Percentiles rank a stretch among this genome's conserved stretches.
phyloP scores from a whole-genome alignment of 2,797 vertebrate species.

The Falco berigora region DNA sequence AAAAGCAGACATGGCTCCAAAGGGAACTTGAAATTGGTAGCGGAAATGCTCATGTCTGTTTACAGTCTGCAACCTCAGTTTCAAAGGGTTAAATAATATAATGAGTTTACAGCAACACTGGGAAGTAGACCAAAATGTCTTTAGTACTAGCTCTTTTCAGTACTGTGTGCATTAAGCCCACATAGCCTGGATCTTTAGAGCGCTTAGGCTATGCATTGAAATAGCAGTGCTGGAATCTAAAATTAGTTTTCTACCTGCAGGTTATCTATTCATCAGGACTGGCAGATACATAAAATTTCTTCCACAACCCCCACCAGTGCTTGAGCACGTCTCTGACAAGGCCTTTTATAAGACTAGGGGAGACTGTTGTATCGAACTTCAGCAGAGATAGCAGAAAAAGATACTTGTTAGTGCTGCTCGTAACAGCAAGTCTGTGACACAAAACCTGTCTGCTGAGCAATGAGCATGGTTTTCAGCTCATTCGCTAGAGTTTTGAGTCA shows the following conservation, averaged over 20 bases:
- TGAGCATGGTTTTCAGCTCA: background rate
- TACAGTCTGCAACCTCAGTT: background rate
- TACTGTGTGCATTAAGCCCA: background rate
- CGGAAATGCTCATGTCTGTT: background rate
- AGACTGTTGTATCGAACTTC: background rate
- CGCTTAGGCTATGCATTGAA: background rate
- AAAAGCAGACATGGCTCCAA: background rate
- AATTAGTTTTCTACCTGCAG: background rate
- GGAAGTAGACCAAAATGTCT: background rate
- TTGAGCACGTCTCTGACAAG: background rate
- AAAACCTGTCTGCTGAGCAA: background rate
- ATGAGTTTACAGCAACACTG: background rate
- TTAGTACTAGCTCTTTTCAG: background rate
- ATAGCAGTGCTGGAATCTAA: background rate
- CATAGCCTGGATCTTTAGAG: background rate
- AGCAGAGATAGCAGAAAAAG: background rate
- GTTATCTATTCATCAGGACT: background rate
- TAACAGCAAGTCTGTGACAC: background rate
- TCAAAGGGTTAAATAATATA: background rate
- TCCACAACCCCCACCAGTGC: background rate
- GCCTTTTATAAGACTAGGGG: background rate
- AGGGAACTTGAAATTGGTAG: background rate
- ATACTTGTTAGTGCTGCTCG: background rate
- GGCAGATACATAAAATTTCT: background rate
- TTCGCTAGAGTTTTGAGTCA: background rate